Evolutionary conservation across 1,140 invertebrate genomes (phyloP).

Genomic region (Rhynchophorus ferrugineus): DNA sequence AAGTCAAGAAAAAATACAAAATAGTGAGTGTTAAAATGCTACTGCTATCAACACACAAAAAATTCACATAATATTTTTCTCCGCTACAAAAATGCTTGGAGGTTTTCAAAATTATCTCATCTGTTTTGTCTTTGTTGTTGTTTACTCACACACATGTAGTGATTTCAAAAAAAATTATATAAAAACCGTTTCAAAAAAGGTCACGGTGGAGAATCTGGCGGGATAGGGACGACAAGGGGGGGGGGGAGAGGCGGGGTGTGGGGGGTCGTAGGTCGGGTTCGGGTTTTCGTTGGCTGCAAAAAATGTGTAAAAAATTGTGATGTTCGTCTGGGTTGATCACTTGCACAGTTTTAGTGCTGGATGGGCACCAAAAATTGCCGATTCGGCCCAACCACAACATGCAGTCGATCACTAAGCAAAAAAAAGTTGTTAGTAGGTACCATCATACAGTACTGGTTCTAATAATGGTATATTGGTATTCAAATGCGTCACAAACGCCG

Average conservation of each 20-base stretch:
- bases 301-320: constrained; percentile 27
- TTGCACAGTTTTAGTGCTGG: constrained; percentile 9
- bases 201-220: not conserved
- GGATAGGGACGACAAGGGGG: too few species aligned
- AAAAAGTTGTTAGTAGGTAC: constrained; percentile 4
- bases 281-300: not conserved
- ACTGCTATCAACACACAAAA: constrained; percentile 32
- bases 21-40: constrained; percentile 39
- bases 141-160: constrained; percentile 43
- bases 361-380: constrained; percentile 17
- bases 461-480: constrained; percentile 51
- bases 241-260: too few species aligned
- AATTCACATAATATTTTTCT: constrained; percentile 31
- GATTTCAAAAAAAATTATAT: constrained; percentile 29
- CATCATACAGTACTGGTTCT: not conserved
- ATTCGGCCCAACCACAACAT: not conserved
- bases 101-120: constrained; percentile 30
- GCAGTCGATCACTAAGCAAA: not conserved
- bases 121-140: not conserved
- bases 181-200: not conserved
- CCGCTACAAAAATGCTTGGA: constrained; percentile 44
- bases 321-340: constrained; percentile 8
- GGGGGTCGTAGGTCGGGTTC: not conserved
- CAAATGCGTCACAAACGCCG: constrained; percentile 49
- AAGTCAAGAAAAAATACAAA: constrained; percentile 41